Base-by-base conservation (phyloP, 2,797 vertebrate species). In the Prionace glauca region DNA sequence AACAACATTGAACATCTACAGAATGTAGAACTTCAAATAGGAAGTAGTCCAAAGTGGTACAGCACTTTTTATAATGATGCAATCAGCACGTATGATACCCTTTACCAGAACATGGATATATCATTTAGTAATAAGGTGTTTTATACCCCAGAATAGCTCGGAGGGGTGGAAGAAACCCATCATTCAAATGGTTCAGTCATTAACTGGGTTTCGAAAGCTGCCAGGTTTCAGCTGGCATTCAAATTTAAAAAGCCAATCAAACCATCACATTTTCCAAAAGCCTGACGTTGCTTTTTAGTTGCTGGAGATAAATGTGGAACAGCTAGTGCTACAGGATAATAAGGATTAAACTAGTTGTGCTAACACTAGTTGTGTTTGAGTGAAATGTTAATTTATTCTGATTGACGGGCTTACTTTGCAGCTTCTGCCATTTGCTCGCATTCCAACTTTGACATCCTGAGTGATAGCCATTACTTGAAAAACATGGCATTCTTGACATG, bases 401-500 rank as follows among this genome's bases (percentile, higher is more conserved):
- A 96, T 90, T 96, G 72, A 32, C 9, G 12, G 29, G 60, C 97
- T 97, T 97, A 98, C 98, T 96, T 97, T 97, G 96, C 97, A 97
- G 56, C 95, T 97, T 29, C 96, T 96, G 62, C 97, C 97, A 96
- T 96, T 97, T 96, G 97, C 97, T 97, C 97, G 98, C 18, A 97
- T 97, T 86, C 97, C 97, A 0, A 97, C 96, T 77, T 98, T 97
- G 0, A 97, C 96, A 72, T 97, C 97, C 0, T 96, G 97, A 77
- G 97, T 91, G 56, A 96, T 4, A 24, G 97, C 96, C 1, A 96
- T 97, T 96, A 94, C 87, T 67, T 97, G 97, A 96, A 97, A 97
- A 72, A 96, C 56, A 0, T 97, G 98, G 90, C 97, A 93, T 93
- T 93, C 91, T 92, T 92, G 65, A 69, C 65, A 45, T 24, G 32